These are phyloP conservation scores for Drosophila nasuta DNA, from an alignment of 1,140 invertebrate genomes.

Conservation along the genomic window DNA sequence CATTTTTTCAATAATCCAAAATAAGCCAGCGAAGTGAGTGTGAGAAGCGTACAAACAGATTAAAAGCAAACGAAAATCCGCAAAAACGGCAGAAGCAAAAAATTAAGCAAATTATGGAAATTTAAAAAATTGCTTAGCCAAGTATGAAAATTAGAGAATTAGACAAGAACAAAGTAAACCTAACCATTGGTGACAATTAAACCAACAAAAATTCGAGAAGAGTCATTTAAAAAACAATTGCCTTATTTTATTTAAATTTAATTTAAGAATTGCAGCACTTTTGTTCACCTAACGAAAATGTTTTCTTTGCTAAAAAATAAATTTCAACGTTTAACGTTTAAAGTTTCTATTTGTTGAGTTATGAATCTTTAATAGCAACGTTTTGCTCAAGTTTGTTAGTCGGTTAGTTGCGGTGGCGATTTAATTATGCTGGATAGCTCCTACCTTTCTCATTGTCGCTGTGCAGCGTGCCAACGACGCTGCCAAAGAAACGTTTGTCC, in stretches of 20 bases:
- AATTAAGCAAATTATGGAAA: conserved; percentile 8
- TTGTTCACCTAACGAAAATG: neutral
- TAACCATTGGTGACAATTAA: neutral
- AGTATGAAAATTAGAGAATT: neutral
- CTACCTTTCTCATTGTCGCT: conserved; percentile 90
- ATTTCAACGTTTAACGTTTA: neutral
- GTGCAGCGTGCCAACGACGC: conserved; percentile 88
- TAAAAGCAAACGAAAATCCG: conserved; percentile 3
- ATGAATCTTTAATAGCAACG: neutral
- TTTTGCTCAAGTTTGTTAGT: conserved; percentile 14
- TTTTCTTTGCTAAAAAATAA: neutral
- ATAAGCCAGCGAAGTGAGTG: neutral
- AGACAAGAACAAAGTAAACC: neutral
- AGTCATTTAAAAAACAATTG: too few species aligned
- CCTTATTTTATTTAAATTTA: too few species aligned
- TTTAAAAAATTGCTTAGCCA: conserved; percentile 4
- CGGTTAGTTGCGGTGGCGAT: conserved; percentile 16
- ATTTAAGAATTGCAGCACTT: neutral
- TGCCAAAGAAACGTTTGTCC: conserved; percentile 97
- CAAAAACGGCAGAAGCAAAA: neutral
- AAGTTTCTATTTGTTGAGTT: neutral
- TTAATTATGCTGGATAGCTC: conserved; percentile 24
- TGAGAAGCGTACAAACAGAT: neutral
- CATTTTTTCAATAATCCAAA: neutral
- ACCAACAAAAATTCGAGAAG: neutral